phyloP scores from a whole-genome alignment of 2,113 vertebrate genomes.

The Eretmochelys imbricata region DNA sequence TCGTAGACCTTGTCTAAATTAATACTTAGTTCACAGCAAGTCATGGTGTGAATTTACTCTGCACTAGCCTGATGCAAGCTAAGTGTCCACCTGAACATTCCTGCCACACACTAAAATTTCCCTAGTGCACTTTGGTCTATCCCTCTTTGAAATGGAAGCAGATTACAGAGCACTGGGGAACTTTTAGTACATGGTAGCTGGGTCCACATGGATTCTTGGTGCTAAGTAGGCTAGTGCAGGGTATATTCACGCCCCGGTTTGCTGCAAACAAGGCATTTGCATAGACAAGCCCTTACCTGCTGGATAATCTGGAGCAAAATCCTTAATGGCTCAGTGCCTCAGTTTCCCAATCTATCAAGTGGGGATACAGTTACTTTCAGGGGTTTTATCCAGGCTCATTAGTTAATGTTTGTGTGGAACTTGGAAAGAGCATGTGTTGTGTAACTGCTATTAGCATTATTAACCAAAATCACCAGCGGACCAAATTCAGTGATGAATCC shows the following conservation, averaged over 20 bases:
- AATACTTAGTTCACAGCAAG: background rate
- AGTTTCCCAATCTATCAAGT: slow-evolving; percentile 8
- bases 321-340: background rate
- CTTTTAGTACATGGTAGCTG: background rate
- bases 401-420: background rate
- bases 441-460: slow-evolving; percentile 22
- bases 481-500: no score
- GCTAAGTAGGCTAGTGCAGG: background rate
- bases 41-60: background rate
- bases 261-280: background rate
- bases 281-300: background rate
- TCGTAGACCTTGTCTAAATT: background rate
- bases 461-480: background rate
- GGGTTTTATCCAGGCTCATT: background rate
- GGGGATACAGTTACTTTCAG: background rate
- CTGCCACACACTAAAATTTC: background rate
- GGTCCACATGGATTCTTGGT: background rate
- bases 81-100: background rate
- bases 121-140: background rate
- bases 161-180: background rate
- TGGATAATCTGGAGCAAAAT: slow-evolving; percentile 30
- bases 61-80: background rate
- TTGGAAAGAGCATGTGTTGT: background rate
- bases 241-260: background rate
- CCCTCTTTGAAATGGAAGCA: background rate